phyloP scores from a whole-genome alignment of 2,888 invertebrate species.

The Xanthia togata region DNA sequence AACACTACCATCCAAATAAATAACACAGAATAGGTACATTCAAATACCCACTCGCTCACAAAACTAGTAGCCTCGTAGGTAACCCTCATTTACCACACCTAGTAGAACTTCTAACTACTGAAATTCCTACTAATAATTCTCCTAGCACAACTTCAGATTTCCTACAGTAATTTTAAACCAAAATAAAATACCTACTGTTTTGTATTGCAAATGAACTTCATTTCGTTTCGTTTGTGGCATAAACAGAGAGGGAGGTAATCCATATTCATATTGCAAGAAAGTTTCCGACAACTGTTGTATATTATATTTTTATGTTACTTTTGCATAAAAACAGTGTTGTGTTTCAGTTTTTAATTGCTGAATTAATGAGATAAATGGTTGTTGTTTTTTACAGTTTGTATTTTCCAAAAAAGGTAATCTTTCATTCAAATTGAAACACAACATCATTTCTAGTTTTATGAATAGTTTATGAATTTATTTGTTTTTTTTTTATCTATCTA shows the following conservation, averaged over 20 bases:
- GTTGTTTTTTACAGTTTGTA: not conserved
- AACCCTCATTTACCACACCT: conserved; percentile 6
- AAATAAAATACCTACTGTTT: conserved; percentile 48
- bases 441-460: not conserved
- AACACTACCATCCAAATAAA: conserved; percentile 15
- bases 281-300: conserved; percentile 20
- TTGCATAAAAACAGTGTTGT: conserved; percentile 28
- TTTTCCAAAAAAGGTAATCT: no score
- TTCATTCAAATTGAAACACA: not conserved
- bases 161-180: conserved; percentile 11
- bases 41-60: conserved; percentile 4
- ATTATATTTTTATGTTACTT: conserved; percentile 40
- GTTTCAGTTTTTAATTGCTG: conserved; percentile 29
- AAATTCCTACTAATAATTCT: not conserved
- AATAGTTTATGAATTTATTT: not conserved
- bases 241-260: conserved; percentile 18
- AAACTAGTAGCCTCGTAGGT: not conserved
- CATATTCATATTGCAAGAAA: conserved; percentile 57
- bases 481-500: not conserved
- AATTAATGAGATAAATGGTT: conserved; percentile 28
- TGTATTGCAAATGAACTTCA: conserved; percentile 55
- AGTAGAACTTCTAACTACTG: conserved; percentile 6
- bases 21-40: conserved; percentile 1
- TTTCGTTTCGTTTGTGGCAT: conserved; percentile 35
- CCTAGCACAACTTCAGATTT: not conserved